phyloP scores from a whole-genome alignment of 2,888 invertebrate species.

The Micoletzkya japonica region DNA sequence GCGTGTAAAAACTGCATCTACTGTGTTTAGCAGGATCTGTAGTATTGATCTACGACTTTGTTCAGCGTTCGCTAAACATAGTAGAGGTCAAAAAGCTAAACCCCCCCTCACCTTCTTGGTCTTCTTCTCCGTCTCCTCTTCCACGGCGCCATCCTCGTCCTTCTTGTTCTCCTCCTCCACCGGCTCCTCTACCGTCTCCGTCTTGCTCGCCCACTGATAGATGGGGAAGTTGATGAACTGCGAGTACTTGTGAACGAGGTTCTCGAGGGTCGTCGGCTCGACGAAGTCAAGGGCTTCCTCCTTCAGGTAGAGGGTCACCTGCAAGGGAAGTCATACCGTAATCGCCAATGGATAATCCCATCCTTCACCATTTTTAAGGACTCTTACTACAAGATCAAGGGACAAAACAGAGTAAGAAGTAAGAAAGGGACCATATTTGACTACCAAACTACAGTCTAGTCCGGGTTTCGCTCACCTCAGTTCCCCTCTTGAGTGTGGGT shows the following conservation, averaged over 20 bases:
- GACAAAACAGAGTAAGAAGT: not conserved
- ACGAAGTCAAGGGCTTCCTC: slow-evolving; percentile 95
- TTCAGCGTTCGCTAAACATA: slow-evolving; percentile 30
- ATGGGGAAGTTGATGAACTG: slow-evolving; percentile 99
- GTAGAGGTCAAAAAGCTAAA: too few species aligned
- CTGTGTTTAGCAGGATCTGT: too few species aligned
- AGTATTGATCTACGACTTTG: slow-evolving; percentile 57
- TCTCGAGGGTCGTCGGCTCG: slow-evolving; percentile 85
- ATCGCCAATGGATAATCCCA: too few species aligned
- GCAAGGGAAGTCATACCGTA: slow-evolving; percentile 22
- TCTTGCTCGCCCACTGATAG: slow-evolving; percentile 73
- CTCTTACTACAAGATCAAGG: not conserved
- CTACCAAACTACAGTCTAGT: slow-evolving; percentile 67
- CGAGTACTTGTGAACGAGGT: slow-evolving; percentile 92
- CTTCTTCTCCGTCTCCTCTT: slow-evolving; percentile 57
- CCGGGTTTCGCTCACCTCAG: slow-evolving; percentile 67
- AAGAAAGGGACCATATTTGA: too few species aligned
- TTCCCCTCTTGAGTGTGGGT: slow-evolving; percentile 85
- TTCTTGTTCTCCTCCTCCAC: slow-evolving; percentile 71
- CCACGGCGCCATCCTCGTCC: slow-evolving; percentile 60
- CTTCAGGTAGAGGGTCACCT: slow-evolving; percentile 82
- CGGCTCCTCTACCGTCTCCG: slow-evolving; percentile 68
- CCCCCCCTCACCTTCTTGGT: slow-evolving; percentile 48
- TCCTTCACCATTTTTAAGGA: too few species aligned
- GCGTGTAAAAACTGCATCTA: too few species aligned